A percentile compares a stretch with the other conserved stretches of the same genome.
Conservation (phyloP, 2,888 invertebrate genomes). For the Acrobasis consociella region DNA sequence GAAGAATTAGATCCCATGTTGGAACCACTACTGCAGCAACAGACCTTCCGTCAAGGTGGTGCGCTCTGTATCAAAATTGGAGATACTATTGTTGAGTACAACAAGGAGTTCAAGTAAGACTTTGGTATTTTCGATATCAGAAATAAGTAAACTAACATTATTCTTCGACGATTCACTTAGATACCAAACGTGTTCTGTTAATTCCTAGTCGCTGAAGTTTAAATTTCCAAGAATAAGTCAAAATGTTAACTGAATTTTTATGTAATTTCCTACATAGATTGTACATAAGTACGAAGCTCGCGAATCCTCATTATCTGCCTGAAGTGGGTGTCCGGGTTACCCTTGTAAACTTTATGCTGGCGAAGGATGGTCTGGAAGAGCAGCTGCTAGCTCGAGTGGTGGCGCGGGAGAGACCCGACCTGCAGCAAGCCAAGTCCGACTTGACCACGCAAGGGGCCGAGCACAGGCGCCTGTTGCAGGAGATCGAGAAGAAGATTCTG, state of each 20-base stretch:
- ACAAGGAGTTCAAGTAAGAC: slow-evolving; percentile 88
- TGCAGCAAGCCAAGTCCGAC: slow-evolving; percentile 94
- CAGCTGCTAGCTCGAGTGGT: slow-evolving; percentile 95
- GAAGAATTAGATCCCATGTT: slow-evolving; percentile 96
- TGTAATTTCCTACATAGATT: slow-evolving; percentile 78
- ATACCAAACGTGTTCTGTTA: too few species aligned
- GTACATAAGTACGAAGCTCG: slow-evolving; percentile 95
- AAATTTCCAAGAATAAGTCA: too few species aligned
- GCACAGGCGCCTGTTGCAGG: slow-evolving; percentile 90
- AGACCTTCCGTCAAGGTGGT: slow-evolving; percentile 95
- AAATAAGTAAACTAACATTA: too few species aligned
- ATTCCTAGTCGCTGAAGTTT: too few species aligned
- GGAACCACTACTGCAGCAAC: slow-evolving; percentile 94
- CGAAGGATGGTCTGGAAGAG: slow-evolving; percentile 93
- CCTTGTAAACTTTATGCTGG: slow-evolving; percentile 96
- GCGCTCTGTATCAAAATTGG: slow-evolving; percentile 94
- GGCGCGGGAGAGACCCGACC: slow-evolving; percentile 94
- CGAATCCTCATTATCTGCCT: slow-evolving; percentile 97
- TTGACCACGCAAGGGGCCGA: slow-evolving; percentile 94
- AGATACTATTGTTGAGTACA: slow-evolving; percentile 95
- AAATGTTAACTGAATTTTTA: too few species aligned
- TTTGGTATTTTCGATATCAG: background rate
- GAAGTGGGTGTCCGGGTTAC: slow-evolving; percentile 96
- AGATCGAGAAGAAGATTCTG: slow-evolving; percentile 95
- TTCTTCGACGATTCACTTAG: too few species aligned